Percentiles rank a stretch among this genome's conserved stretches.
phyloP scores from a whole-genome alignment of 1,140 invertebrate genomes.

The Apolygus lucorum region DNA sequence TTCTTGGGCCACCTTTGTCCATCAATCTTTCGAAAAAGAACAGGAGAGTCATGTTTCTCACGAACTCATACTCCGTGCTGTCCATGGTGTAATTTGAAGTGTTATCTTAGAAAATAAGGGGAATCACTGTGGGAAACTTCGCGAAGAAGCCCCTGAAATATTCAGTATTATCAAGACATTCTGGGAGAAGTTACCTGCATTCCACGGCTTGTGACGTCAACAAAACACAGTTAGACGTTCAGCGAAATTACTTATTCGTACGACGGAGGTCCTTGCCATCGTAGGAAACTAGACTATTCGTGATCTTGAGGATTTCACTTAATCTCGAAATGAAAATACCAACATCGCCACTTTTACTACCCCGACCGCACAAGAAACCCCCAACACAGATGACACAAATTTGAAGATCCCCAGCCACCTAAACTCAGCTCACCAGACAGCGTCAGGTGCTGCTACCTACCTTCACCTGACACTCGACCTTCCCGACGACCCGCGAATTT shows the following conservation, averaged over 20 bases:
- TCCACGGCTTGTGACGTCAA: constrained; percentile 24
- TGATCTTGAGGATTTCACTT: no score
- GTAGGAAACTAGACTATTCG: background rate
- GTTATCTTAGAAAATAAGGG: background rate
- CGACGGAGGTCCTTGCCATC: background rate
- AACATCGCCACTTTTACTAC: no score
- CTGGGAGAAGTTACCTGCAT: constrained; percentile 17
- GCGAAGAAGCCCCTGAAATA: background rate
- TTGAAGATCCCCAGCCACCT: background rate
- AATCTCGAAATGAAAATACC: no score
- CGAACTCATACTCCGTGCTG: constrained; percentile 84
- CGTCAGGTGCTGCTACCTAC: background rate
- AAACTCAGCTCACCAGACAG: background rate
- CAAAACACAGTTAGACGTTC: constrained; percentile 19
- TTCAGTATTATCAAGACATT: constrained; percentile 22
- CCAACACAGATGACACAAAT: background rate
- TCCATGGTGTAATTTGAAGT: constrained; percentile 56
- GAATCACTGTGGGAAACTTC: background rate
- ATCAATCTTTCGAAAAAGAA: constrained; percentile 92
- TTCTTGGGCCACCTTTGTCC: constrained; percentile 87
- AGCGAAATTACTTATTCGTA: background rate
- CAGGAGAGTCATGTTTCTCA: constrained; percentile 85
- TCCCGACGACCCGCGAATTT: no score
- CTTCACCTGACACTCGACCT: no score
- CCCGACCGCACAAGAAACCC: background rate